phyloP scores from a whole-genome alignment of 1,140 invertebrate species.

The Druon quercuslanigerum region DNA sequence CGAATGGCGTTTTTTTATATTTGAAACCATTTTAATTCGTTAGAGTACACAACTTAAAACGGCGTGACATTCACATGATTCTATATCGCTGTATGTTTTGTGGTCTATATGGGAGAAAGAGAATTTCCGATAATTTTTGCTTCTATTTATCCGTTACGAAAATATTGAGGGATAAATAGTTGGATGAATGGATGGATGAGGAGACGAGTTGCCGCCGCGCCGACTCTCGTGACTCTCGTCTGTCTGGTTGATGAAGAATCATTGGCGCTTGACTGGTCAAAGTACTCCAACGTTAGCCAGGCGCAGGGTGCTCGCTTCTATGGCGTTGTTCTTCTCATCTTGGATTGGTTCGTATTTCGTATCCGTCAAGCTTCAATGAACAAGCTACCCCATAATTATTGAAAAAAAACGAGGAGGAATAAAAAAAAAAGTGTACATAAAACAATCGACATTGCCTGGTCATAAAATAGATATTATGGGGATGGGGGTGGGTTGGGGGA shows the following conservation, averaged over 20 bases:
- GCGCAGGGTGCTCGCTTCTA: constrained; percentile 46
- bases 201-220: constrained; percentile 43
- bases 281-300: constrained; percentile 62
- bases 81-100: too few relatives aligned
- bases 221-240: constrained; percentile 44
- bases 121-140: background rate
- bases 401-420: background rate
- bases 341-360: constrained; percentile 55
- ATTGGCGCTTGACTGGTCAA: constrained; percentile 66
- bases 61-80: too few relatives aligned
- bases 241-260: constrained; percentile 60
- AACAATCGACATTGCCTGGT: too few relatives aligned
- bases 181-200: constrained; percentile 36
- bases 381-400: constrained; percentile 19
- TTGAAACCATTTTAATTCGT: too few relatives aligned
- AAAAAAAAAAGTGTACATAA: background rate
- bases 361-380: constrained; percentile 41
- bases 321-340: constrained; percentile 65
- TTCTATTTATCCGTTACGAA: constrained; percentile 45
- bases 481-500: too few relatives aligned
- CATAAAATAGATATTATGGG: too few relatives aligned
- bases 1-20: too few relatives aligned
- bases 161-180: constrained; percentile 47
- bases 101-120: too few relatives aligned
- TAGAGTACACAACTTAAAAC: too few relatives aligned